These are phyloP conservation scores for Chanos chanos DNA, from an alignment of 2,797 vertebrate species.

Conservation along the genomic window DNA sequence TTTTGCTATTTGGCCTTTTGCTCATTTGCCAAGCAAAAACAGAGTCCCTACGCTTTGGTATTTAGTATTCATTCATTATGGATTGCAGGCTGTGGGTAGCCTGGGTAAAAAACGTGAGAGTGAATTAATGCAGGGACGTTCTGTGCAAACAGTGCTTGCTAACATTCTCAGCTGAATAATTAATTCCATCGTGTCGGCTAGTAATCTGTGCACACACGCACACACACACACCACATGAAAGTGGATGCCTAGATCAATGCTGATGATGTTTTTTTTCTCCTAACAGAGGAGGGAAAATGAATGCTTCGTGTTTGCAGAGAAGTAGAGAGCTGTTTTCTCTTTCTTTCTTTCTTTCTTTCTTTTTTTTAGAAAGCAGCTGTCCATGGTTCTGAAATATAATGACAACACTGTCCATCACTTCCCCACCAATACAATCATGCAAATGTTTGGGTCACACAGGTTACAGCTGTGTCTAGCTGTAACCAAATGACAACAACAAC, in stretches of 20 bases:
- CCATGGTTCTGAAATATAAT: no score
- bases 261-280: not conserved
- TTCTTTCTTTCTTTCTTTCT: no score
- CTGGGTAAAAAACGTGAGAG: constrained; percentile 19
- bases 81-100: not conserved
- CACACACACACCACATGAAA: constrained; percentile 63
- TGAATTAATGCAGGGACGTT: constrained; percentile 21
- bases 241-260: constrained; percentile 38
- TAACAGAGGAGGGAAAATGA: constrained; percentile 11
- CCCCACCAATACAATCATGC: no score
- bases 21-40: no score
- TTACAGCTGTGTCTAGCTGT: no score
- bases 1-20: no score
- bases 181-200: constrained; percentile 53
- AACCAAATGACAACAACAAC: no score
- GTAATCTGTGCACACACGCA: constrained; percentile 48
- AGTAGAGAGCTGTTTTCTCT: no score
- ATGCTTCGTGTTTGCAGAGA: not conserved
- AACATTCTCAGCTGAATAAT: constrained; percentile 62
- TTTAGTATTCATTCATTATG: constrained; percentile 2
- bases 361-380: no score
- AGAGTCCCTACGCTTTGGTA: no score
- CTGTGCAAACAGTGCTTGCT: constrained; percentile 41
- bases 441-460: no score
- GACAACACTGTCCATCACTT: no score